Percentiles rank a stretch among this genome's conserved stretches.
Evolutionary conservation across 2,797 vertebrate genomes (phyloP).

Genomic region (Anabas testudineus): DNA sequence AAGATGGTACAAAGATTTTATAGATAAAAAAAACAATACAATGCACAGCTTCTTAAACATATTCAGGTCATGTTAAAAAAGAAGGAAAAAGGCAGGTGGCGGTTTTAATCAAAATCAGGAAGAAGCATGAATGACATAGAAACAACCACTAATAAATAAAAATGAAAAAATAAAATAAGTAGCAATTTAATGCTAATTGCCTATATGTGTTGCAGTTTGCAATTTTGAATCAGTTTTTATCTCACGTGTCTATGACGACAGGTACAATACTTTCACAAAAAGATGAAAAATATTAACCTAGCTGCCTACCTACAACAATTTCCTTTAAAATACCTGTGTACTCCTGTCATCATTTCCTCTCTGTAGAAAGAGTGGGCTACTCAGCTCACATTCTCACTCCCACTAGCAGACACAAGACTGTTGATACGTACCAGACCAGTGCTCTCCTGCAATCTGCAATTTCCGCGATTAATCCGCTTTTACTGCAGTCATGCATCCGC

Average conservation of each 20-base stretch:
- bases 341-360: constrained; percentile 70
- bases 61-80: no score
- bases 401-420: constrained; percentile 65
- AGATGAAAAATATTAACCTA: constrained; percentile 6
- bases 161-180: background rate
- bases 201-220: background rate
- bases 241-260: background rate
- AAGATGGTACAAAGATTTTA: no score
- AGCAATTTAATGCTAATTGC: background rate
- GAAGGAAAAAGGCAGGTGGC: no score
- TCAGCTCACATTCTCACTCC: constrained; percentile 58
- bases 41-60: no score
- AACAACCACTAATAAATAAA: no score
- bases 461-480: constrained; percentile 77
- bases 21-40: no score
- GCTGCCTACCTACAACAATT: constrained; percentile 54
- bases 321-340: constrained; percentile 63
- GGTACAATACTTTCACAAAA: constrained; percentile 1
- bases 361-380: constrained; percentile 60
- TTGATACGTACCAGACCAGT: constrained; percentile 73
- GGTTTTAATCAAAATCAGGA: no score
- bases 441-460: constrained; percentile 76
- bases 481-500: constrained; percentile 73
- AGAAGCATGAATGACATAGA: no score
- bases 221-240: constrained; percentile 13